A percentile compares a stretch with the other conserved stretches of the same genome.
Conservation (phyloP, 1,140 invertebrate species). For the Trichonephila clavata region DNA sequence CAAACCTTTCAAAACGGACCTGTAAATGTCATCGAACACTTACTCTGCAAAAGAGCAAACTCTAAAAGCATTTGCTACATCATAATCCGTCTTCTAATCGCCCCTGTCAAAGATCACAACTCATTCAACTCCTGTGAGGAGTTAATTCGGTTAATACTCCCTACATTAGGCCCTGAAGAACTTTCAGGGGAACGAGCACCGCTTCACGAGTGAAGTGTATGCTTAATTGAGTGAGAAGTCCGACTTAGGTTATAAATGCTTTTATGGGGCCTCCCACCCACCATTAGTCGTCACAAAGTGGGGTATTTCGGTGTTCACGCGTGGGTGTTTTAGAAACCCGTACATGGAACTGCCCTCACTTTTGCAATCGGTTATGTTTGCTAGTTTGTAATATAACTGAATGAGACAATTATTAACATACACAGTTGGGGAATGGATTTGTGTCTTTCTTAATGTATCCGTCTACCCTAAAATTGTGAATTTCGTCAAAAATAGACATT, state of each 20-base stretch:
- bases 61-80: background rate
- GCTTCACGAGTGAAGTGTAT: background rate
- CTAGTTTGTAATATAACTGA: no score
- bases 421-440: no score
- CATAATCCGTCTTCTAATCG: background rate
- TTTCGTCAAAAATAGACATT: no score
- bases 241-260: background rate
- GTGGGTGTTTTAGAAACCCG: background rate
- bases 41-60: background rate
- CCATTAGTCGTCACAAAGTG: background rate
- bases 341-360: background rate
- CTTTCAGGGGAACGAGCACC: background rate
- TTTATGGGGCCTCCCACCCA: background rate
- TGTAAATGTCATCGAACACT: background rate
- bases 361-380: background rate
- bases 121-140: background rate
- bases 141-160: background rate
- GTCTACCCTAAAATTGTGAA: no score
- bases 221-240: background rate
- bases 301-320: background rate
- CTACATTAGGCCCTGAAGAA: background rate
- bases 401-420: no score
- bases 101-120: background rate
- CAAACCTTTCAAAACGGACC: no score
- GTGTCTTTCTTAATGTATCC: no score